A percentile compares a stretch with the other conserved stretches of the same genome.
These are phyloP conservation scores for Leptoteleia sp. DNA, from an alignment of 1,140 invertebrate species.

Conservation along the genomic window DNA sequence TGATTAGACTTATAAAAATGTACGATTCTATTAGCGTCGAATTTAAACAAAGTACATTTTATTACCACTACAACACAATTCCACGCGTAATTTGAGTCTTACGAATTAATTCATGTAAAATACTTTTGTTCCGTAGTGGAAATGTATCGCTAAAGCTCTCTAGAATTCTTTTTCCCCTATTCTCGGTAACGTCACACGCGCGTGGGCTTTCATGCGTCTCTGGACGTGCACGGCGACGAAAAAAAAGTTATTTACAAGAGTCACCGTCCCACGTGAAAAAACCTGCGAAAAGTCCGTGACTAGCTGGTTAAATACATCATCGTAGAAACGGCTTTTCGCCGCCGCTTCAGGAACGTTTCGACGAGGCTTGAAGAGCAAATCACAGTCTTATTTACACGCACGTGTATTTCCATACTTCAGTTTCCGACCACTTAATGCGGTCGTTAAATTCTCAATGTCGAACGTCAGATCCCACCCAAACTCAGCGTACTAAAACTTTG, in stretches of 20 bases:
- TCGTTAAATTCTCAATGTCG: slow-evolving; percentile 34
- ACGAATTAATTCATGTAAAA: too few species aligned
- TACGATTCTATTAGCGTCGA: too few species aligned
- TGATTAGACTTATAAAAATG: too few species aligned
- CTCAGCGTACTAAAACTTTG: slow-evolving; percentile 5
- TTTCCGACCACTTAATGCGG: slow-evolving; percentile 10
- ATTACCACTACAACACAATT: too few species aligned
- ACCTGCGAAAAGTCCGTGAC: slow-evolving; percentile 69
- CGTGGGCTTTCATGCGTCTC: slow-evolving; percentile 50
- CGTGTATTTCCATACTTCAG: slow-evolving; percentile 40
- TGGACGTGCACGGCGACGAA: slow-evolving; percentile 50
- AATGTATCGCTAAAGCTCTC: too few species aligned
- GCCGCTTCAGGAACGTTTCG: slow-evolving; percentile 63
- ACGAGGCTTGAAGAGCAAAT: slow-evolving; percentile 65
- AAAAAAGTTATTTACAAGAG: slow-evolving; percentile 65
- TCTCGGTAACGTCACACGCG: slow-evolving; percentile 29
- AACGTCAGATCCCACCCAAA: slow-evolving; percentile 40
- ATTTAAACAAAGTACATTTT: too few species aligned
- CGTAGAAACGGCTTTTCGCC: slow-evolving; percentile 62
- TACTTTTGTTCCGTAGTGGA: too few species aligned
- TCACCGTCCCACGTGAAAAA: slow-evolving; percentile 61
- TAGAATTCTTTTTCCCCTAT: too few species aligned
- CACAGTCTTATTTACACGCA: slow-evolving; percentile 69
- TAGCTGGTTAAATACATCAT: slow-evolving; percentile 71
- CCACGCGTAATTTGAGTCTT: too few species aligned